A percentile compares a stretch with the other conserved stretches of the same genome.
phyloP scores from a whole-genome alignment of 1,140 invertebrate genomes.

The Drosophila quadrilineata region DNA sequence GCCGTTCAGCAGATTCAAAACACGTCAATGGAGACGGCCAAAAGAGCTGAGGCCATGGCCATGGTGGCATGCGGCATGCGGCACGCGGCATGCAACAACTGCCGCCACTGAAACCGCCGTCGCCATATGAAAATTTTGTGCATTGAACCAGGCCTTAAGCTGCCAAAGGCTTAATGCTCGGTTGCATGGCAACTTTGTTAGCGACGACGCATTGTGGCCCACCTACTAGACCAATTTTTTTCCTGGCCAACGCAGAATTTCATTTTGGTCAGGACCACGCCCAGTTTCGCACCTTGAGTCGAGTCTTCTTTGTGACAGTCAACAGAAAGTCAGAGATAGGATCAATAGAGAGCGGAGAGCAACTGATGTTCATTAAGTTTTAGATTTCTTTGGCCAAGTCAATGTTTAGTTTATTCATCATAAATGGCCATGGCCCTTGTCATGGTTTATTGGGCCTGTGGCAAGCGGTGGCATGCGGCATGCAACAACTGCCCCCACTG shows the following conservation, averaged over 20 bases:
- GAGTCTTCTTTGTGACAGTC: constrained; percentile 35
- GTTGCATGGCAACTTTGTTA: constrained; percentile 12
- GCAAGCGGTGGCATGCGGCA: constrained; percentile 12
- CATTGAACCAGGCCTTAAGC: constrained; percentile 51
- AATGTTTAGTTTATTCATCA: constrained; percentile 49
- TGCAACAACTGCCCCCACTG: too few species aligned
- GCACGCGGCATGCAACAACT: background rate
- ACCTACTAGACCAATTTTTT: constrained; percentile 67
- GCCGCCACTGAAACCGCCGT: background rate
- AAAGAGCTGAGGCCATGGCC: background rate
- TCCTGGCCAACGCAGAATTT: constrained; percentile 60
- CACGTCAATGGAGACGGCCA: constrained; percentile 1
- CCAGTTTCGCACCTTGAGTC: constrained; percentile 44
- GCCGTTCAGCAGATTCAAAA: constrained; percentile 16
- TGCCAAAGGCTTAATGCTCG: background rate
- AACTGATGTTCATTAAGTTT: too few species aligned
- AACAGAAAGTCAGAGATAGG: background rate
- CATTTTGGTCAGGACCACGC: constrained; percentile 27
- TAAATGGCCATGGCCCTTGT: constrained; percentile 43
- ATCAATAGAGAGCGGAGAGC: constrained; percentile 14
- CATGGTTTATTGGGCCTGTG: background rate
- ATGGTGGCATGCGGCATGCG: constrained; percentile 14
- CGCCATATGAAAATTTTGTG: constrained; percentile 48
- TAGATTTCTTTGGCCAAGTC: constrained; percentile 40
- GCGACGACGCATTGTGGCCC: constrained; percentile 53